Conservation (phyloP, 2,113 vertebrate genomes). For the Pterophyllum scalare region DNA sequence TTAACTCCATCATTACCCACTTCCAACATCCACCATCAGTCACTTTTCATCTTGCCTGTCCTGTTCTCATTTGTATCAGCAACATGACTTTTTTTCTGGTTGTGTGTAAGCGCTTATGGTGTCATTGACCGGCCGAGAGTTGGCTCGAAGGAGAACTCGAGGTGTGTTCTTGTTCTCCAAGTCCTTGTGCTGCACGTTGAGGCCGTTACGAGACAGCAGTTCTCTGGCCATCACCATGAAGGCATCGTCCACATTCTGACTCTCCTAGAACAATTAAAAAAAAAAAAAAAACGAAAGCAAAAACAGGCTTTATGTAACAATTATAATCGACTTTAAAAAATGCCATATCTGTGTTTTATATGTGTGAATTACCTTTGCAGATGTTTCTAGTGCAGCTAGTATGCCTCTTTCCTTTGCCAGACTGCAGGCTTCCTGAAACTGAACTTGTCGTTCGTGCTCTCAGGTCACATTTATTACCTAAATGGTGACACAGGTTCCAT, state of each 20-base stretch:
- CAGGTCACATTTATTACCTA: slow-evolving; percentile 94
- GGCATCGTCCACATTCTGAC: slow-evolving; percentile 73
- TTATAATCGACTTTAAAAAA: neutral
- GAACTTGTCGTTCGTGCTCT: slow-evolving; percentile 85
- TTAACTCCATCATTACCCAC: neutral
- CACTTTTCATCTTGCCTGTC: neutral
- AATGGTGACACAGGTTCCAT: neutral
- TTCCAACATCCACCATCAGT: neutral
- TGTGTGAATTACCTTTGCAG: slow-evolving; percentile 77
- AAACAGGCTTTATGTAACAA: neutral
- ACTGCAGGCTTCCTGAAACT: slow-evolving; percentile 89
- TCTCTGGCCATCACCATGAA: slow-evolving; percentile 78
- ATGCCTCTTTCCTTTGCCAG: slow-evolving; percentile 88
- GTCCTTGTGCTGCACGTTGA: slow-evolving; percentile 48
- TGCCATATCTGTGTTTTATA: neutral
- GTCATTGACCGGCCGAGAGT: slow-evolving; percentile 57
- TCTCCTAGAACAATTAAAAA: slow-evolving; percentile 61
- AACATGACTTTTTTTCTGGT: slow-evolving; percentile 70
- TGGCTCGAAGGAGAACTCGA: slow-evolving; percentile 52
- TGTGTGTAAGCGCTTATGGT: neutral
- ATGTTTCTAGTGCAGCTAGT: slow-evolving; percentile 92
- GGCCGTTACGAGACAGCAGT: slow-evolving; percentile 74
- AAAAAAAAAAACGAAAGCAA: too few relatives aligned
- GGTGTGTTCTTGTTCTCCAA: neutral
- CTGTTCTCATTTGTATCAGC: slow-evolving; percentile 31